Conservation (phyloP, 2,797 vertebrate genomes). For the Liasis olivaceus region DNA sequence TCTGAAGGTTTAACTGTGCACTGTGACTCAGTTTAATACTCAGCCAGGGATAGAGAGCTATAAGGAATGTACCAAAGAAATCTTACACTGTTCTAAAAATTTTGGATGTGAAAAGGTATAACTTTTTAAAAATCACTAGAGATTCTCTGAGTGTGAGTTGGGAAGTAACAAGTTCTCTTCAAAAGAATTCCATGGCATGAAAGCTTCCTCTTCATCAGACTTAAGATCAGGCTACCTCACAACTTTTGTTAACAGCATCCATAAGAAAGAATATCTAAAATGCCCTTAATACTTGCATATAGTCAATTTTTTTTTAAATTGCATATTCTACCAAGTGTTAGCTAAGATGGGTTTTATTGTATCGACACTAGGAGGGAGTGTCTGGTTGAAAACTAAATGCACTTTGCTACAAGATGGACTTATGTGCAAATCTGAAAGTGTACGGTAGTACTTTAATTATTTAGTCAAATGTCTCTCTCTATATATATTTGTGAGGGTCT, state of each 20-base stretch:
- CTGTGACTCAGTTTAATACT: constrained; percentile 72
- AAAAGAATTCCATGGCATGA: background rate
- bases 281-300: background rate
- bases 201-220: background rate
- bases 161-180: background rate
- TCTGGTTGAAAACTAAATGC: background rate
- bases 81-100: constrained; percentile 58
- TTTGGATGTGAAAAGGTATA: constrained; percentile 54
- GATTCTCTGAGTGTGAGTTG: background rate
- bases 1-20: constrained; percentile 70
- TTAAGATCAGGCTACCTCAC: background rate
- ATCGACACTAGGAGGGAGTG: background rate
- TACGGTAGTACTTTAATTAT: background rate
- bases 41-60: constrained; percentile 61
- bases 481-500: background rate
- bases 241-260: background rate
- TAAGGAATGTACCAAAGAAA: constrained; percentile 67
- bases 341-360: background rate
- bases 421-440: background rate
- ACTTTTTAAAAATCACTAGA: constrained; percentile 47
- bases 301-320: background rate
- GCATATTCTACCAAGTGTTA: background rate
- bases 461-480: background rate
- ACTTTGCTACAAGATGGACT: background rate
- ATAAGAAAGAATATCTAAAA: background rate